Conservation (phyloP, 2,888 invertebrate species). For the Tetranychus piercei region DNA sequence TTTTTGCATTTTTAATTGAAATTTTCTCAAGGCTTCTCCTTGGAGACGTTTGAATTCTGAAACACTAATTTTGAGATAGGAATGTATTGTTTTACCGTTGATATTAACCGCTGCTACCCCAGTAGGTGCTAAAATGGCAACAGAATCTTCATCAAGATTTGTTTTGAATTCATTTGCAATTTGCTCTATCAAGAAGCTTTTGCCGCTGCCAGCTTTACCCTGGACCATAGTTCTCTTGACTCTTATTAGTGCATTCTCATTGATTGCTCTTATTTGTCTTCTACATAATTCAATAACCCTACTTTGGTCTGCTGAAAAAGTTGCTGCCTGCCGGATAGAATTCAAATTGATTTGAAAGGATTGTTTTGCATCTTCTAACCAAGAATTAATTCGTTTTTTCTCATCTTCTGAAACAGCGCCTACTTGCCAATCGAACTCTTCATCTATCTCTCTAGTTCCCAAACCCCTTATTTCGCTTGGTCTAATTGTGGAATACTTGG, state of each 20-base stretch:
- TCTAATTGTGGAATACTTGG: too few species aligned
- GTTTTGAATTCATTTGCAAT: background rate
- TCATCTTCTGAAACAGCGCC: too few species aligned
- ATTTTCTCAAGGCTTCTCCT: background rate
- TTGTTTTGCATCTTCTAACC: too few species aligned
- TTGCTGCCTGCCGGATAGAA: too few species aligned
- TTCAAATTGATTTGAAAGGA: accelerated
- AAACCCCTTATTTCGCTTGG: too few species aligned
- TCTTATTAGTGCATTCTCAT: too few species aligned
- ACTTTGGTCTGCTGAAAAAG: too few species aligned
- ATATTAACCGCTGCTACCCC: background rate
- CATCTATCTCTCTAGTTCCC: too few species aligned
- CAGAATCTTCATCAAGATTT: background rate
- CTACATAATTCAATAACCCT: too few species aligned
- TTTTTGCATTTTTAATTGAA: background rate
- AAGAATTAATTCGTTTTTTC: too few species aligned
- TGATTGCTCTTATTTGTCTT: too few species aligned
- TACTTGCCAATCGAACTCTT: too few species aligned
- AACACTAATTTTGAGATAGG: background rate
- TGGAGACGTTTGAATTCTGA: accelerated
- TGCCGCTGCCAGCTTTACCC: conserved; percentile 4
- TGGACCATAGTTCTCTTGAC: background rate
- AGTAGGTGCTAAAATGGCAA: background rate
- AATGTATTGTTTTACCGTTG: conserved; percentile 8
- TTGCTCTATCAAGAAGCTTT: background rate